A percentile compares a stretch with the other conserved stretches of the same genome.
These are phyloP conservation scores for Sinocyclocheilus grahami DNA, from an alignment of 2,113 vertebrate species.

Conservation along the genomic window DNA sequence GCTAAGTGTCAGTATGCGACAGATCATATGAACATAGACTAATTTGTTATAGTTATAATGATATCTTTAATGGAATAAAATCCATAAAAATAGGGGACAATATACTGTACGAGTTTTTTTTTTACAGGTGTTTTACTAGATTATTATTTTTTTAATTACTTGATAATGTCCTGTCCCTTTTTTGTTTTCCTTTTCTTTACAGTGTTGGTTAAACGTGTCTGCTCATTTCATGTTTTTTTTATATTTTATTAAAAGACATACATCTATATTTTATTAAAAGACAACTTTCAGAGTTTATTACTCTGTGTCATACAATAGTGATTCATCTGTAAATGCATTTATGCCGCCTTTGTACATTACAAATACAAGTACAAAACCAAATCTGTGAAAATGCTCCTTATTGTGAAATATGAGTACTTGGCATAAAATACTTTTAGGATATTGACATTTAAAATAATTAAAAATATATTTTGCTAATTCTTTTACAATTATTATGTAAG, in stretches of 20 bases:
- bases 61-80: background rate
- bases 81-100: background rate
- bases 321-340: background rate
- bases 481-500: background rate
- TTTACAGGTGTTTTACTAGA: no score
- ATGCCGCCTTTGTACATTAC: background rate
- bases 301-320: no score
- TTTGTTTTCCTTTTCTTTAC: no score
- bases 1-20: background rate
- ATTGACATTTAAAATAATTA: background rate
- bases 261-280: background rate
- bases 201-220: background rate
- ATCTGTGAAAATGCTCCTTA: background rate
- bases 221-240: background rate
- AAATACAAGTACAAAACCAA: background rate
- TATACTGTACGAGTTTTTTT: no score
- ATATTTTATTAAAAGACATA: background rate
- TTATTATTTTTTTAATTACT: no score
- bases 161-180: no score
- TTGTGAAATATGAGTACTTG: background rate
- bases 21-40: background rate
- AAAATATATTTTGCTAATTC: background rate
- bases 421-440: background rate
- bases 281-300: no score
- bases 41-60: background rate